phyloP scores from a whole-genome alignment of 2,797 vertebrate genomes.

The Erithacus rubecula region DNA sequence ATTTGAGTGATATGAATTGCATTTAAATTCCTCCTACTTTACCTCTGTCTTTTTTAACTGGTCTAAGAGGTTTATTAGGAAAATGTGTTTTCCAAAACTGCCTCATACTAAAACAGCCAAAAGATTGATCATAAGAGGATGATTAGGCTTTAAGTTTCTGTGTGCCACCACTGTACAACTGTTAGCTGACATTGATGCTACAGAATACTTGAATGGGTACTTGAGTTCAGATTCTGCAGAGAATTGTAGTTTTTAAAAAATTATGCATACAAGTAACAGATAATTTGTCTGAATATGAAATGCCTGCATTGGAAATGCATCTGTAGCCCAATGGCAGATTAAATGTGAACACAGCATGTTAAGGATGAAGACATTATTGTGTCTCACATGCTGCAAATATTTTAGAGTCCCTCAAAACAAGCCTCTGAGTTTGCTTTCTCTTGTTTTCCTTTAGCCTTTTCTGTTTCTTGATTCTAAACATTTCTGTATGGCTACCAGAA shows the following conservation, averaged over 20 bases:
- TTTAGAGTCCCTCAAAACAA: neutral
- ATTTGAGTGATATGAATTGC: neutral
- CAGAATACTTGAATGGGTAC: neutral
- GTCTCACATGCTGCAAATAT: rapidly evolving
- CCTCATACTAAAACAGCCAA: neutral
- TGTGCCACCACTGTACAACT: rapidly evolving
- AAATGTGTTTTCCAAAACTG: neutral
- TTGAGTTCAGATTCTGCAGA: neutral
- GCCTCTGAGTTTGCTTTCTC: neutral
- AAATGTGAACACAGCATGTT: neutral
- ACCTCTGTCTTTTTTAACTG: neutral
- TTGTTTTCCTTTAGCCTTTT: neutral
- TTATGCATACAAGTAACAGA: neutral
- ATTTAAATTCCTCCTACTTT: neutral
- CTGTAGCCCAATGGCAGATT: neutral
- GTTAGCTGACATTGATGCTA: neutral
- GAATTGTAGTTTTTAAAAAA: neutral
- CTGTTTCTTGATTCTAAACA: neutral
- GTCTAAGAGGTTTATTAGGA: neutral
- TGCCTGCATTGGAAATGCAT: neutral
- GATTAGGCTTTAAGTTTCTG: neutral
- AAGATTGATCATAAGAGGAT: neutral
- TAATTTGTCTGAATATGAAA: neutral
- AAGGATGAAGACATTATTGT: neutral
- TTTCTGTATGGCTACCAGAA: neutral